Conservation (phyloP, 2,888 invertebrate genomes). For the Philonicus albiceps region DNA sequence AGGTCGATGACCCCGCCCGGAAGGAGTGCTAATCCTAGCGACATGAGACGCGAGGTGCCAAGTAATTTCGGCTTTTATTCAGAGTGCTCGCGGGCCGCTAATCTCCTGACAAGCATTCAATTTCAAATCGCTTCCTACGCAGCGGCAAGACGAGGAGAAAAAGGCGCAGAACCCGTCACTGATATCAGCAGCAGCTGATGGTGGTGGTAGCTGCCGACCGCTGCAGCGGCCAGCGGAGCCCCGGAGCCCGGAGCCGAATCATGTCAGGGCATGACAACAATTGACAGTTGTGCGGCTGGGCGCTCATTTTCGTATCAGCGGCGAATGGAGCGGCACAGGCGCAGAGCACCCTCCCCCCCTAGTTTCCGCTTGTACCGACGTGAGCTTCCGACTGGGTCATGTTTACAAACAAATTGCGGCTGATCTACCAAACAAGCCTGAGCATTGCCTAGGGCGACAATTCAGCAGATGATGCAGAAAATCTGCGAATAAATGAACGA, state of each 20-base stretch:
- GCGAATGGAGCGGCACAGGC: background rate
- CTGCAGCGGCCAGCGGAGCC: background rate
- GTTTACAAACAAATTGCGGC: slow-evolving; percentile 33
- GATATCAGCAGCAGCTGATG: background rate
- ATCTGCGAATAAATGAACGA: background rate
- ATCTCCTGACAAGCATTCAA: background rate
- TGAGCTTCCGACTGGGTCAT: background rate
- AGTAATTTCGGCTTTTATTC: background rate
- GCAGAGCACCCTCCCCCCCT: background rate
- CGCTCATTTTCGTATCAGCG: background rate
- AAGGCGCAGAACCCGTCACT: background rate
- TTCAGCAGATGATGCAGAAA: background rate
- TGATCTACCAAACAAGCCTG: background rate
- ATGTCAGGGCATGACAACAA: background rate
- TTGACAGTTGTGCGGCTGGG: background rate
- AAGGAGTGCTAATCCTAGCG: background rate
- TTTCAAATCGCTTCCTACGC: background rate
- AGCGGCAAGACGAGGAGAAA: background rate
- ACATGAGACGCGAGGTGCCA: background rate
- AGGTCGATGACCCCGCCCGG: background rate
- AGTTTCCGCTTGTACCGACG: background rate
- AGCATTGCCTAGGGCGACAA: background rate
- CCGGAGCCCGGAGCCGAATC: background rate
- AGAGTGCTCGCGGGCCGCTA: background rate
- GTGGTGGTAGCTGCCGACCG: background rate